A percentile compares a stretch with the other conserved stretches of the same genome.
Evolutionary conservation across 2,888 invertebrate genomes (phyloP).

Genomic region (Myathropa florea): DNA sequence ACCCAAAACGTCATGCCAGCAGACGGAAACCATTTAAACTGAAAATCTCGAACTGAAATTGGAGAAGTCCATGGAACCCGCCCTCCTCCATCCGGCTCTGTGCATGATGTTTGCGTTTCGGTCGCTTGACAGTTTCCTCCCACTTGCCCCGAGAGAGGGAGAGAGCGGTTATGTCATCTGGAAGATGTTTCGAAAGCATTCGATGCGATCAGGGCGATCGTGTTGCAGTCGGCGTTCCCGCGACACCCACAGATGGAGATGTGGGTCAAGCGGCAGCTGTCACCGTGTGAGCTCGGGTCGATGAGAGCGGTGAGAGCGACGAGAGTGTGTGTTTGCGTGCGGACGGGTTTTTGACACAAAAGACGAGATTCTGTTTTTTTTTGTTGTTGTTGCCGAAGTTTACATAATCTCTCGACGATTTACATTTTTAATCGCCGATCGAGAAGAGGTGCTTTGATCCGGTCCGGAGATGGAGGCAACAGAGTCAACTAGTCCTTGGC

Average conservation of each 20-base stretch:
- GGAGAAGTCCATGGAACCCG: conserved; percentile 12
- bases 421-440: neutral
- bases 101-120: neutral
- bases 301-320: too few species aligned
- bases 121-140: neutral
- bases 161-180: conserved; percentile 55
- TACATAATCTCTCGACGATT: neutral
- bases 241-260: conserved; percentile 17
- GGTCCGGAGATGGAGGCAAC: neutral
- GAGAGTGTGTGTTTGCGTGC: neutral
- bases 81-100: neutral
- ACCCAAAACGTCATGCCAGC: neutral
- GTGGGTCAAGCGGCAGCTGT: conserved; percentile 52
- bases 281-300: neutral
- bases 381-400: neutral
- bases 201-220: conserved; percentile 49
- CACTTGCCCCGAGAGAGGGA: neutral
- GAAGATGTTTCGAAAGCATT: conserved; percentile 41
- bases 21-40: conserved; percentile 27
- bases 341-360: neutral
- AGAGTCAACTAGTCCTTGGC: conserved; percentile 37
- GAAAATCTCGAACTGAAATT: conserved; percentile 44
- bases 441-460: neutral
- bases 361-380: neutral
- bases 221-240: conserved; percentile 33